Evolutionary conservation across 2,797 vertebrate species (phyloP).

Genomic region (Gadopsis marmoratus): DNA sequence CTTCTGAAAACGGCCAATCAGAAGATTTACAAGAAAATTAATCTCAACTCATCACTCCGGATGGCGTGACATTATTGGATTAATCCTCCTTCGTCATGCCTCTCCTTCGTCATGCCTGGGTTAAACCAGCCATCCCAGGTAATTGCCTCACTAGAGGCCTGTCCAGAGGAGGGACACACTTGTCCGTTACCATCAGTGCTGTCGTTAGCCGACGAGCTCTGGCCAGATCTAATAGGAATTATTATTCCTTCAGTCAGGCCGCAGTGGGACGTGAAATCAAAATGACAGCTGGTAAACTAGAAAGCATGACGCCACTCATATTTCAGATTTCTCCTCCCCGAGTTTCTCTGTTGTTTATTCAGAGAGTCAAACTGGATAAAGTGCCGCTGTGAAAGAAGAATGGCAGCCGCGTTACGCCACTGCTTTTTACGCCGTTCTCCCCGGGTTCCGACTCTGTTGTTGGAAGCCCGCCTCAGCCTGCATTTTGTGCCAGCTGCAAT

Average conservation of each 20-base stretch:
- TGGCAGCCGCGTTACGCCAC: neutral
- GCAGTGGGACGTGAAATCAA: slow-evolving; percentile 6
- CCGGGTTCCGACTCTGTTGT: neutral
- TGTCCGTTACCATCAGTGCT: slow-evolving; percentile 25
- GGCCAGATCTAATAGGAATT: slow-evolving; percentile 16
- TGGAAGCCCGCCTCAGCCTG: neutral
- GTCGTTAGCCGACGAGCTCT: neutral
- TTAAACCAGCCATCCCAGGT: slow-evolving; percentile 28
- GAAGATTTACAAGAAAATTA: neutral
- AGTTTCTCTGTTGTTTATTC: neutral
- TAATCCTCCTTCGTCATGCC: slow-evolving; percentile 13
- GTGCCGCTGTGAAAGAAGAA: neutral
- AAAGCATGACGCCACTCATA: neutral
- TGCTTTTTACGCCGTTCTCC: neutral
- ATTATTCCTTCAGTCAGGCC: slow-evolving; percentile 13
- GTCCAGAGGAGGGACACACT: slow-evolving; percentile 37
- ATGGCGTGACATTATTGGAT: slow-evolving; percentile 5
- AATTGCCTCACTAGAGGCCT: slow-evolving; percentile 45
- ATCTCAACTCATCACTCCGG: slow-evolving; percentile 3
- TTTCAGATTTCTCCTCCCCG: neutral
- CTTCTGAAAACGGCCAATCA: slow-evolving; percentile 2
- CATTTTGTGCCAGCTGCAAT: neutral
- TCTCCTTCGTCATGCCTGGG: too few species aligned
- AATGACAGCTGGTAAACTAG: neutral
- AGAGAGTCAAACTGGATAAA: neutral